Evolutionary conservation across 2,888 invertebrate genomes (phyloP).

Genomic region (Gandaritis pyraliata): DNA sequence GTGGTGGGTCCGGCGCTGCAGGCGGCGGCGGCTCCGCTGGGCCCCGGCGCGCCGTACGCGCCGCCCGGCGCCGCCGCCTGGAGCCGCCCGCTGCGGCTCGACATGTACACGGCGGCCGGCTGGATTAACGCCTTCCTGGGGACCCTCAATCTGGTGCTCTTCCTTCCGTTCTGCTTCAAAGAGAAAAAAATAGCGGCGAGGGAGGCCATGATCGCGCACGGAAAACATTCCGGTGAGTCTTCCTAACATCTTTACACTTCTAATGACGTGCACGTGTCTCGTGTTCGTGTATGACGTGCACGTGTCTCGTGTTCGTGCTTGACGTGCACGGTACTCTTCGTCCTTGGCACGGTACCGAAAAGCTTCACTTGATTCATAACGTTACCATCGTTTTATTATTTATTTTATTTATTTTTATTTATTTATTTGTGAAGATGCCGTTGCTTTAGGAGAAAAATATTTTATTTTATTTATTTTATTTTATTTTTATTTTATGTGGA

Average conservation of each 20-base stretch:
- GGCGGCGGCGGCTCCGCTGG: slow-evolving; percentile 91
- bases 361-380: no score
- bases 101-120: slow-evolving; percentile 95
- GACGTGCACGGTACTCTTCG: no score
- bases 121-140: slow-evolving; percentile 93
- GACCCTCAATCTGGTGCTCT: slow-evolving; percentile 88
- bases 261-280: no score
- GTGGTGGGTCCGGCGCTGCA: slow-evolving; percentile 94
- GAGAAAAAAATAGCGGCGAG: slow-evolving; percentile 91
- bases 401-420: no score
- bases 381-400: no score
- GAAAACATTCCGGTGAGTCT: slow-evolving; percentile 84
- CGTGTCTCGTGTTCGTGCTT: no score
- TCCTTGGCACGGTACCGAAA: no score
- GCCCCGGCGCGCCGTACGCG: slow-evolving; percentile 77
- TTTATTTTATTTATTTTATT: no score
- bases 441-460: no score
- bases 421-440: no score
- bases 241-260: background rate
- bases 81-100: slow-evolving; percentile 86
- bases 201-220: slow-evolving; percentile 91
- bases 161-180: slow-evolving; percentile 90
- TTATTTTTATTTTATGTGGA: no score
- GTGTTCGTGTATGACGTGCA: background rate
- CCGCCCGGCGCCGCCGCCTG: slow-evolving; percentile 83